Conservation (phyloP, 37 sponge, comb jelly and placozoan genomes). For the Lycopodina hypogea region DNA sequence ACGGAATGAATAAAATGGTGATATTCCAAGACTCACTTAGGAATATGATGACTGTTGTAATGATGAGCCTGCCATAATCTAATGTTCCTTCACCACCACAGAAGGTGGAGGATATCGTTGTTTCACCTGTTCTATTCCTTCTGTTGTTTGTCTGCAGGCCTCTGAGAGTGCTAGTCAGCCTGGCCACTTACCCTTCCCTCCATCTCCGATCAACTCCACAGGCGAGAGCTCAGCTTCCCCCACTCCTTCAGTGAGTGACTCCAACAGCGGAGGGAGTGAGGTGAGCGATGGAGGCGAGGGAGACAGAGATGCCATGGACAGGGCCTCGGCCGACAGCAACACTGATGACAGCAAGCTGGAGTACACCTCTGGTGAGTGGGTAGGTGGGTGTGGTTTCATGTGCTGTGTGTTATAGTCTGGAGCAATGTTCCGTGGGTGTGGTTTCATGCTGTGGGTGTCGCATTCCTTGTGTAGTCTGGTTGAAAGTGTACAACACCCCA, state of each 20-base stretch:
- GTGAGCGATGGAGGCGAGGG: constrained; percentile 8
- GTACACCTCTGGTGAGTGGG: constrained; percentile 55
- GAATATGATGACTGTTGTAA: too few species aligned
- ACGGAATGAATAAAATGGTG: too few species aligned
- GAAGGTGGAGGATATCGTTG: too few species aligned
- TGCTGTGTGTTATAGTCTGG: not conserved
- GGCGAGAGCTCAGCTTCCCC: constrained; percentile 30
- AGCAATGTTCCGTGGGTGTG: not conserved
- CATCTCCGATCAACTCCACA: constrained; percentile 16
- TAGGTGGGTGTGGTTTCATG: not conserved
- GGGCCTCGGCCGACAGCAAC: not conserved
- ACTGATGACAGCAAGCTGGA: constrained; percentile 17
- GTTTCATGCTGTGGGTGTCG: too few species aligned
- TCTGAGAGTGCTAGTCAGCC: not conserved
- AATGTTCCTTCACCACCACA: too few species aligned
- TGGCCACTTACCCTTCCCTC: not conserved
- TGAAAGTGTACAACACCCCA: too few species aligned
- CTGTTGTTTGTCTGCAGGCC: not conserved
- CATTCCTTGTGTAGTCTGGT: too few species aligned
- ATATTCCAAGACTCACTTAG: too few species aligned
- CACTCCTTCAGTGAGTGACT: constrained; percentile 13
- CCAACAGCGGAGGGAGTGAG: constrained; percentile 20
- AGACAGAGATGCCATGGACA: not conserved
- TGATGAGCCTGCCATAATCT: too few species aligned
- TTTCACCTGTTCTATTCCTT: too few species aligned